Evolutionary conservation across 2,113 vertebrate species (phyloP).

Genomic region (Upupa epops): DNA sequence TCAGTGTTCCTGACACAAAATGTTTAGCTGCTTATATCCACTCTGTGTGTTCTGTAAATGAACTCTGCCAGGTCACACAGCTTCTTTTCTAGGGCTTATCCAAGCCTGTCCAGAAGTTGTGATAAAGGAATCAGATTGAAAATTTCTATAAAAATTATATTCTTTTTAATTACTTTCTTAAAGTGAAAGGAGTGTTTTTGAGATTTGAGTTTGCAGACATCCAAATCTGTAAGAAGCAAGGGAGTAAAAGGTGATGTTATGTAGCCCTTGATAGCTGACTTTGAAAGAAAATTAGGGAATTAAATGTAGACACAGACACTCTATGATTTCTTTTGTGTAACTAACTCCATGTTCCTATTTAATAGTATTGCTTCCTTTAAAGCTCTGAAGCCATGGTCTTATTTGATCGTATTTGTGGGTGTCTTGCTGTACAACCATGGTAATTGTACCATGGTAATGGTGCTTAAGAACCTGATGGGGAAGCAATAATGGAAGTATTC

Average conservation of each 20-base stretch:
- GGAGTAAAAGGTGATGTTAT: not conserved
- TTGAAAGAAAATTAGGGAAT: not conserved
- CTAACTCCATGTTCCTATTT: not conserved
- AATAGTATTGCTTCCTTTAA: not conserved
- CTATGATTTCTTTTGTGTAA: not conserved
- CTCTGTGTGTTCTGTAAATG: not conserved
- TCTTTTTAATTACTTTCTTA: not conserved
- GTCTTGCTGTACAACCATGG: not conserved
- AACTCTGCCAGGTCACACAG: not conserved
- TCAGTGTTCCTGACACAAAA: not conserved
- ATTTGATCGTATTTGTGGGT: not conserved
- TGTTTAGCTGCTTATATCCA: not conserved
- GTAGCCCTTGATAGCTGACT: not conserved
- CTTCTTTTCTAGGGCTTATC: not conserved
- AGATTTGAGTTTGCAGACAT: not conserved
- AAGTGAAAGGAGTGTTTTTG: not conserved
- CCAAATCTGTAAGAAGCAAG: not conserved
- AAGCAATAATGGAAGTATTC: slow-evolving; percentile 33
- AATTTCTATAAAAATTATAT: not conserved
- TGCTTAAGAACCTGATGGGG: slow-evolving; percentile 11
- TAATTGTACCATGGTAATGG: not conserved
- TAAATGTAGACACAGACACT: not conserved
- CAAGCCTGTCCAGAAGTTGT: slow-evolving; percentile 34
- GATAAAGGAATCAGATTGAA: slow-evolving; percentile 28
- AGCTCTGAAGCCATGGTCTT: not conserved